Evolutionary conservation across 1,140 invertebrate genomes (phyloP).

Genomic region (Zaprionus nigranus): DNA sequence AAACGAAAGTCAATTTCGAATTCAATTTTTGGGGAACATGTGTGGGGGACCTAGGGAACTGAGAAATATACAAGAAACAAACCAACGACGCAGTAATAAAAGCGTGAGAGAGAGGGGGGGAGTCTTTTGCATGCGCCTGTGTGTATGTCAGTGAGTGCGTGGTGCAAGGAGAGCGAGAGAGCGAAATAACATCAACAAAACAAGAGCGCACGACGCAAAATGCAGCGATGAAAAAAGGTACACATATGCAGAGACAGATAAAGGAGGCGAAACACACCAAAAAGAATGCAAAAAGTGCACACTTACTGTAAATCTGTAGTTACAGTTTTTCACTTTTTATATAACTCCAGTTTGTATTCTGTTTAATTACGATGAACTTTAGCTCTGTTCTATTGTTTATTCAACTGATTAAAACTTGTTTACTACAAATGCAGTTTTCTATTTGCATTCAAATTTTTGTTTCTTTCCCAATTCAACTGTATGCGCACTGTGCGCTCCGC

Average conservation of each 20-base stretch:
- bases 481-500: slow-evolving; percentile 9
- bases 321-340: slow-evolving; percentile 57
- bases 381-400: not conserved
- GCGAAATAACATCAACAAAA: slow-evolving; percentile 42
- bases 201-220: slow-evolving; percentile 47
- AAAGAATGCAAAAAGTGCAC: slow-evolving; percentile 26
- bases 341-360: slow-evolving; percentile 42
- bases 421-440: slow-evolving; percentile 8
- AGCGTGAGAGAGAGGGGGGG: not conserved
- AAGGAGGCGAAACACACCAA: slow-evolving; percentile 34
- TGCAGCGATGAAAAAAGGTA: slow-evolving; percentile 42
- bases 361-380: not conserved
- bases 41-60: slow-evolving; percentile 26
- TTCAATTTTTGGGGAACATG: slow-evolving; percentile 52
- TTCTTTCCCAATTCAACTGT: slow-evolving; percentile 21
- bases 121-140: not conserved
- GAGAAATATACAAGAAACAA: slow-evolving; percentile 24
- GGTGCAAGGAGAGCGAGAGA: slow-evolving; percentile 10
- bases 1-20: slow-evolving; percentile 68
- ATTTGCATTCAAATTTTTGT: slow-evolving; percentile 26
- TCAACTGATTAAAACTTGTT: slow-evolving; percentile 7
- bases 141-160: slow-evolving; percentile 16
- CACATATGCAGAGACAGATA: slow-evolving; percentile 20
- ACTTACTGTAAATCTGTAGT: slow-evolving; percentile 74
- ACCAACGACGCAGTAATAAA: slow-evolving; percentile 48